These are phyloP conservation scores for Hetaerina americana DNA, from an alignment of 1,140 invertebrate genomes.

Conservation along the genomic window DNA sequence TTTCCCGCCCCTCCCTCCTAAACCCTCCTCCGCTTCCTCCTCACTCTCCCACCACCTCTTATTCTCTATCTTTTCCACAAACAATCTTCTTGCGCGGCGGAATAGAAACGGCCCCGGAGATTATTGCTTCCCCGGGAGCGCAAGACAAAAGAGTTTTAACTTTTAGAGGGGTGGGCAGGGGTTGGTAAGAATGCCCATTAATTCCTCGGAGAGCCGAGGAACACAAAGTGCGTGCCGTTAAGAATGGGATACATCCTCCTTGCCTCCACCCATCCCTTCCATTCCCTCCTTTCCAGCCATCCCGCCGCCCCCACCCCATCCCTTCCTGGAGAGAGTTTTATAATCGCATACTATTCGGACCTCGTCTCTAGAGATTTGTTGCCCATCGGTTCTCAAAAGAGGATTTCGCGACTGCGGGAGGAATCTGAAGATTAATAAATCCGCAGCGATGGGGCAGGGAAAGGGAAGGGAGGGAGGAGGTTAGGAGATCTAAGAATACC, in stretches of 20 bases:
- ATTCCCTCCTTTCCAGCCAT: too few relatives aligned
- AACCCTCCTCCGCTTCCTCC: too few relatives aligned
- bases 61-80: neutral
- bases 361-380: too few relatives aligned
- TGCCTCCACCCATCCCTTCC: too few relatives aligned
- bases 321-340: neutral
- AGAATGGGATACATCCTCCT: neutral
- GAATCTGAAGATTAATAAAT: too few relatives aligned
- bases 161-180: neutral
- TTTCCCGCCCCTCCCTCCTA: neutral
- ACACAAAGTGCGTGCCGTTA: neutral
- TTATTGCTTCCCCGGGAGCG: neutral
- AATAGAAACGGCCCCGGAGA: neutral
- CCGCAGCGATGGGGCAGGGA: too few relatives aligned
- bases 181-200: neutral
- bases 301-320: neutral
- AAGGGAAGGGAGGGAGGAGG: too few relatives aligned
- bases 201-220: neutral
- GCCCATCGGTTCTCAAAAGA: too few relatives aligned
- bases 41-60: neutral
- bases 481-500: too few relatives aligned
- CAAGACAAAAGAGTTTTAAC: neutral
- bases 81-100: neutral
- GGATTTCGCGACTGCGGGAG: too few relatives aligned
- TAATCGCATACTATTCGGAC: too few relatives aligned